Conservation (phyloP, 2,888 invertebrate genomes). For the Saturnia japonica region DNA sequence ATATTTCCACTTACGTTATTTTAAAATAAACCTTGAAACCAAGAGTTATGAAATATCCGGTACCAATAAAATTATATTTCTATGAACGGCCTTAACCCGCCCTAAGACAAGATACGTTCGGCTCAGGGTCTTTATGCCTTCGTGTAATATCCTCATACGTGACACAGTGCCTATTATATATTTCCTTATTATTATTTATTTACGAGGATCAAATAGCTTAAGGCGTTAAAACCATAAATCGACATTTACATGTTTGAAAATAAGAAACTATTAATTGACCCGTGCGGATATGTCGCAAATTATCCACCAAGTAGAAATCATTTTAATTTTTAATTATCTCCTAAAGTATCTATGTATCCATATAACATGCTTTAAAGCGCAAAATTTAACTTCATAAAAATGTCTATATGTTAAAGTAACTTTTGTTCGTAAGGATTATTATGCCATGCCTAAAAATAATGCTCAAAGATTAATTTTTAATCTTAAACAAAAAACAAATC, state of each 20-base stretch:
- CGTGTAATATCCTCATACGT: slow-evolving; percentile 14
- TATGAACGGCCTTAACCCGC: slow-evolving; percentile 16
- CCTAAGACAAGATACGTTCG: slow-evolving; percentile 3
- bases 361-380: too few species aligned
- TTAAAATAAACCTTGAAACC: slow-evolving; percentile 1
- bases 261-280: neutral
- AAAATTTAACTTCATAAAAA: too few species aligned
- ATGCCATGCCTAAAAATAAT: too few species aligned
- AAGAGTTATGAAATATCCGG: slow-evolving; percentile 7
- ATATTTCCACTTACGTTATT: neutral
- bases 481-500: too few species aligned
- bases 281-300: too few species aligned
- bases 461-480: too few species aligned
- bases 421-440: too few species aligned
- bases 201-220: neutral
- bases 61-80: slow-evolving; percentile 1
- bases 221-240: neutral
- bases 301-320: too few species aligned
- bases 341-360: too few species aligned
- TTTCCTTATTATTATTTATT: slow-evolving; percentile 13
- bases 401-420: too few species aligned
- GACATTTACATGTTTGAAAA: neutral
- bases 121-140: slow-evolving; percentile 2
- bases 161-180: slow-evolving; percentile 1
- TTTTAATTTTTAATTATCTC: too few species aligned